Evolutionary conservation across 2,888 invertebrate genomes (phyloP), one percentile per base, ranked within the genome.

Genomic region (Agrochola macilenta): DNA sequence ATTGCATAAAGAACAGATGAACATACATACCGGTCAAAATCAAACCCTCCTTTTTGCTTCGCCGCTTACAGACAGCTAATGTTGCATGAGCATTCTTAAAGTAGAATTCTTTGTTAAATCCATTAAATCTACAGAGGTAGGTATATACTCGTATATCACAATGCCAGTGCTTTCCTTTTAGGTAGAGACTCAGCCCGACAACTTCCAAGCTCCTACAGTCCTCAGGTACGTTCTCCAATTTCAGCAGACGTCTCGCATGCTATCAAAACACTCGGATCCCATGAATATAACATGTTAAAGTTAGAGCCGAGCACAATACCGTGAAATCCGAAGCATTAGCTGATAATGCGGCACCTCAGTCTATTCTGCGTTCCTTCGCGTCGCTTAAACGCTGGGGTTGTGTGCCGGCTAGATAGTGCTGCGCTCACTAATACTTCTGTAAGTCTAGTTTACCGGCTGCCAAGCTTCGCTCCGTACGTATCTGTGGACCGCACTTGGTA

Each of bases 381-480:
- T 74, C 69, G 83, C 83, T 84, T 85, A 84, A 83, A 82, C 82
- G 83, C 72, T 71, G 74, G 63, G 78, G 79, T 83, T 77, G 88
- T 90, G 91, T 81, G 79, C 86, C 77, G 76, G 61, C 60, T 87
- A 86, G 92, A 92, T 92, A 92, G 90, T 88, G 88, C 86, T 83
- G 77, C 84, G 66, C 78, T 82, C 88, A 84, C 90, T 93, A 93
- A 93, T 92, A 91, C 92, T 91, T 89, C 84, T 89, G 90, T 92
- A 92, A 92, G 92, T 91, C 91, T 89, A 89, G 89, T 82, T 87
- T 81, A 83, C 83, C 83, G 84, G 76, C 87, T 86, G 88, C 90
- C 83, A 87, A 80, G 89, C 89, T 89, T 91, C 89, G 87, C 85
- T 83, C 78, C 84, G 86, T 73, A 87, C 83, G 88, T 91, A 92